A percentile compares a stretch with the other conserved stretches of the same genome.
Conservation (phyloP, 2,888 invertebrate species). For the Coenonympha glycerion region DNA sequence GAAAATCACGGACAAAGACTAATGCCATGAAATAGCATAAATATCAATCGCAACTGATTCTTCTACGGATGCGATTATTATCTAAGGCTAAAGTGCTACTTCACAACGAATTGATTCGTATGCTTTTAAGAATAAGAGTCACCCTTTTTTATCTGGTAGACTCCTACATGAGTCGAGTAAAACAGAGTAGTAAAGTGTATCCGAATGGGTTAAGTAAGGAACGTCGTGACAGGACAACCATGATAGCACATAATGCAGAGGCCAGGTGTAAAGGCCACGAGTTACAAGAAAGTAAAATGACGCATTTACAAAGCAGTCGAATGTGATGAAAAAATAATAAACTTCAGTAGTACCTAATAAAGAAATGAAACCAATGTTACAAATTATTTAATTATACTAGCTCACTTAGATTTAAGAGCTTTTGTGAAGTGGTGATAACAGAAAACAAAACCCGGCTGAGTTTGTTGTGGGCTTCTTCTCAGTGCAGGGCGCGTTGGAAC, state of each 20-base stretch:
- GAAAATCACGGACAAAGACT: constrained; percentile 3
- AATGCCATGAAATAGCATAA: constrained; percentile 9
- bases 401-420: too few species aligned
- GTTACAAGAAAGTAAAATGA: too few species aligned
- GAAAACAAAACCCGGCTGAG: too few species aligned
- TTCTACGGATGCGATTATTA: constrained; percentile 10
- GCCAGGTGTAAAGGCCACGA: too few species aligned
- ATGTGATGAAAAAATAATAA: too few species aligned
- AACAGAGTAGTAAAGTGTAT: constrained; percentile 47
- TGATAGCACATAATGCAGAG: not conserved
- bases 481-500: too few species aligned
- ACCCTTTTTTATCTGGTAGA: constrained; percentile 32
- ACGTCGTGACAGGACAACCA: constrained; percentile 21
- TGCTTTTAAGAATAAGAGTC: constrained; percentile 23
- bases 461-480: too few species aligned
- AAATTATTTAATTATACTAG: too few species aligned
- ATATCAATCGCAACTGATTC: constrained; percentile 9
- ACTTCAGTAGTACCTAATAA: too few species aligned
- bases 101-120: constrained; percentile 29
- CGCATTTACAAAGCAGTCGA: too few species aligned
- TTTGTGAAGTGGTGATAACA: too few species aligned
- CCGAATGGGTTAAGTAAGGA: constrained; percentile 37
- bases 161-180: constrained; percentile 57
- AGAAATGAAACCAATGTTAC: too few species aligned
- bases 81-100: not conserved